Evolutionary conservation across 2,888 invertebrate genomes (phyloP).

Genomic region (Halocaridina rubra): DNA sequence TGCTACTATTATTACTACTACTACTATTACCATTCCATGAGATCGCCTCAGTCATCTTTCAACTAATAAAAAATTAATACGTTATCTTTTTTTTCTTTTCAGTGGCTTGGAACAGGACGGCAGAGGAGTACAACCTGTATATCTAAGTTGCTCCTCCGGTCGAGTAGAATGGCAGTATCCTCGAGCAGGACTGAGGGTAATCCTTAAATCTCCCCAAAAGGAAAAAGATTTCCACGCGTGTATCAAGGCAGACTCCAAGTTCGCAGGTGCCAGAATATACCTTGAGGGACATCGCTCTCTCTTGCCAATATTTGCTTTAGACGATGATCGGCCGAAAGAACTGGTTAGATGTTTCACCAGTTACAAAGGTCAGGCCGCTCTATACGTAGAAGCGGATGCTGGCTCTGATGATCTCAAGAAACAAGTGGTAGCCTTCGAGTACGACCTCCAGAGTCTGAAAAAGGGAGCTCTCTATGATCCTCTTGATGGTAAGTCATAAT

Average conservation of each 20-base stretch:
- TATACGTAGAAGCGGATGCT: constrained; percentile 75
- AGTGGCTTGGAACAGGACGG: constrained; percentile 65
- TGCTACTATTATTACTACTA: no score
- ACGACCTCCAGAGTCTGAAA: constrained; percentile 77
- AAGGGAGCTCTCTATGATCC: constrained; percentile 73
- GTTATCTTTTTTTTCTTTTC: background rate
- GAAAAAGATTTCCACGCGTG: constrained; percentile 79
- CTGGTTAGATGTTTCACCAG: constrained; percentile 74
- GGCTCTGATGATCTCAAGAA: constrained; percentile 67
- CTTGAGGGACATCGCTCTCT: constrained; percentile 76
- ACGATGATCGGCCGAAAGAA: constrained; percentile 69
- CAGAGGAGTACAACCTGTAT: constrained; percentile 80
- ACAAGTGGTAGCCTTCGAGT: constrained; percentile 75
- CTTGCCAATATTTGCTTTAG: constrained; percentile 74
- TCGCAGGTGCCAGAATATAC: constrained; percentile 73
- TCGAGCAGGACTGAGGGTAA: constrained; percentile 78
- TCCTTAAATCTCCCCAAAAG: constrained; percentile 71
- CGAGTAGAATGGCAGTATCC: constrained; percentile 82
- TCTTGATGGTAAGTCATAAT: constrained; percentile 73
- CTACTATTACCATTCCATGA: no score
- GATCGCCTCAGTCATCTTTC: no score
- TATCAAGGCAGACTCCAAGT: constrained; percentile 72
- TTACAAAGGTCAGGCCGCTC: constrained; percentile 75
- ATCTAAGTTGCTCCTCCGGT: constrained; percentile 80
- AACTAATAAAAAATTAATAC: no score